These are phyloP conservation scores for Vidua chalybeata DNA, from an alignment of 2,113 vertebrate genomes.

Conservation along the genomic window DNA sequence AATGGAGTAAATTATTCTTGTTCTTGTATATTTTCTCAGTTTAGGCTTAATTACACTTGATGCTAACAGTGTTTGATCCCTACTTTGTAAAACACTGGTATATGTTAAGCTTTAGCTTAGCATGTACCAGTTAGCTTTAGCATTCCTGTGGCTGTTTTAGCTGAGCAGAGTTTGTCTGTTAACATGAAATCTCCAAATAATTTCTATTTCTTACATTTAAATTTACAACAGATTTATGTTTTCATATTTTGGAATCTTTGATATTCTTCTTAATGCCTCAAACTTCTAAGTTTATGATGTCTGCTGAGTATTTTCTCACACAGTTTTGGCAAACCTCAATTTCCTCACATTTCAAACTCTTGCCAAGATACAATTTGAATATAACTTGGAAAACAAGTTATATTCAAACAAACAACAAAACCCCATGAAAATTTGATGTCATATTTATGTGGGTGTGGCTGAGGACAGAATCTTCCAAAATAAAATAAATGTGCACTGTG, in stretches of 20 bases:
- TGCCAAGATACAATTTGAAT: not conserved
- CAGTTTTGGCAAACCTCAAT: not conserved
- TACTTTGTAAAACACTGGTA: not conserved
- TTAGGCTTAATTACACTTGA: not conserved
- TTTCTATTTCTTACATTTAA: not conserved
- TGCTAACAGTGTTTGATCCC: not conserved
- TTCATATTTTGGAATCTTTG: not conserved
- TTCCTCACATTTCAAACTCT: not conserved
- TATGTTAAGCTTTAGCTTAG: not conserved
- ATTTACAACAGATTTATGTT: not conserved
- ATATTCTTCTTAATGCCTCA: not conserved
- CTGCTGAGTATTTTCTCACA: not conserved
- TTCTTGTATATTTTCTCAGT: not conserved
- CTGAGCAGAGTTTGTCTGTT: not conserved
- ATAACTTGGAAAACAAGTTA: not conserved
- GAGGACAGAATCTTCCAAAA: not conserved
- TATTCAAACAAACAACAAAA: not conserved
- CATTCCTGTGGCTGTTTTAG: not conserved
- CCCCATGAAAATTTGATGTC: not conserved
- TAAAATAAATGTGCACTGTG: not conserved
- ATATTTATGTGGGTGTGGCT: not conserved
- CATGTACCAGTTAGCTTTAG: not conserved
- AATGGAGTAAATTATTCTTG: not conserved
- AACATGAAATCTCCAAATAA: not conserved
- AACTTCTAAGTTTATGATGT: not conserved